Evolutionary conservation across 2,888 invertebrate genomes (phyloP), one percentile per base, ranked within the genome.

Genomic region (Drosophila quinaria): DNA sequence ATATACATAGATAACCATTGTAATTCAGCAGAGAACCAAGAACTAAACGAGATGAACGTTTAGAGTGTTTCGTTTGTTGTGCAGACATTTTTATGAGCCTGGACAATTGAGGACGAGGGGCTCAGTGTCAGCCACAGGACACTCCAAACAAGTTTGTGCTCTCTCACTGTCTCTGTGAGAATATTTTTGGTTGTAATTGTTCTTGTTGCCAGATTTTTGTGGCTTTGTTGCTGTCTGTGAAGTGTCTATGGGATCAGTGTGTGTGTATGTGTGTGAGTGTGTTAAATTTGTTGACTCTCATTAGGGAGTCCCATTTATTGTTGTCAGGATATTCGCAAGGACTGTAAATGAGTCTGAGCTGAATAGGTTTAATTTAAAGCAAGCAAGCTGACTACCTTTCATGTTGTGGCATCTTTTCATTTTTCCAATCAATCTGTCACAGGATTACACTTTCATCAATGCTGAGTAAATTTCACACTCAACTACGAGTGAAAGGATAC

Each of bases 21-120:
- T 78, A 49, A 58, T 58, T 59, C 17, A 31, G 37, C 19, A 39
- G 37, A 51, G 33, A 35, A 59, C 54, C 22, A 49, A n/a, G 37
- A 29, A 59, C 51, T 68, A 55, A 46, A 54, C 47, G 64, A 65
- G 64, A 56, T 63, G 61, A 65, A 55, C 77, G 58, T 71, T 74
- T 62, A 31, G 19, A 55, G 33, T 56, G 37, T 58, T 64, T 58
- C 73, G 55, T 54, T 69, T 74, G 70, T 74, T 77, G 61, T 68
- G 75, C 86, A 85, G 84, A 85, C 84, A 86, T 74, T 88, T 85
- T 88, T 85, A 85, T 86, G 79, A 83, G 76, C 72, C 70, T 55
- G 66, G 39, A 33, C 67, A 68, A 22, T 29, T 37, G 33, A 37
- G 25, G 15, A 47, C 25, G 47, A 47, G 58, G 17, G 35, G 22